Conservation (phyloP, 2,888 invertebrate species). For the Apomyelois bistriatella region DNA sequence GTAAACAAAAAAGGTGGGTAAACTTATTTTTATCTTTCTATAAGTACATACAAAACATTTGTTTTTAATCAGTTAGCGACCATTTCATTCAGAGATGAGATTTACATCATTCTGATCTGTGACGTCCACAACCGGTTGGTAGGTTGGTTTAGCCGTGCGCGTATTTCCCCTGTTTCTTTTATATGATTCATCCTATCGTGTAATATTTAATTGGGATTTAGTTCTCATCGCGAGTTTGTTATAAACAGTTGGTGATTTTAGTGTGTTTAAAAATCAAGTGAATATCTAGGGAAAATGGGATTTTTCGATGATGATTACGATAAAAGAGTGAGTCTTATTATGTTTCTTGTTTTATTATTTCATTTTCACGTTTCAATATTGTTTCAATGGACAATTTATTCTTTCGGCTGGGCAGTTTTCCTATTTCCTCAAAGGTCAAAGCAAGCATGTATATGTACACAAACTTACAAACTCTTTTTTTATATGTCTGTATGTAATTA, state of each 20-base stretch:
- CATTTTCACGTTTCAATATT: no score
- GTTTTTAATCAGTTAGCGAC: background rate
- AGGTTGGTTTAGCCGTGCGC: background rate
- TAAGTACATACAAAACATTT: background rate
- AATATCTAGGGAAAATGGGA: background rate
- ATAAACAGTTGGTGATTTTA: background rate
- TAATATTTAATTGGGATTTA: background rate
- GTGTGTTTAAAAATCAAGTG: background rate
- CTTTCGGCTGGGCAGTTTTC: background rate
- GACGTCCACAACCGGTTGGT: background rate
- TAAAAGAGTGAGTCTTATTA: background rate
- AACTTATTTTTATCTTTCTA: background rate
- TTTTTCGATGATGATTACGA: background rate
- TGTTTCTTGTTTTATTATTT: background rate
- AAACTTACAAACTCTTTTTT: background rate
- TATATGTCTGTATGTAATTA: no score
- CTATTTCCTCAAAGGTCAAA: background rate
- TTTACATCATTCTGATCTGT: background rate
- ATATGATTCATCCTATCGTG: background rate
- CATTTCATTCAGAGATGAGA: background rate
- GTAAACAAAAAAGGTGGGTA: slow-evolving; percentile 9
- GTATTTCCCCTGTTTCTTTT: background rate
- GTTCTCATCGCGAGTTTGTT: background rate
- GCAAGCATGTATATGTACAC: background rate
- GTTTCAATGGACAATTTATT: background rate